Percentiles rank a stretch among this genome's conserved stretches.
phyloP scores from a whole-genome alignment of 2,888 invertebrate species.

The Acleris emargana region DNA sequence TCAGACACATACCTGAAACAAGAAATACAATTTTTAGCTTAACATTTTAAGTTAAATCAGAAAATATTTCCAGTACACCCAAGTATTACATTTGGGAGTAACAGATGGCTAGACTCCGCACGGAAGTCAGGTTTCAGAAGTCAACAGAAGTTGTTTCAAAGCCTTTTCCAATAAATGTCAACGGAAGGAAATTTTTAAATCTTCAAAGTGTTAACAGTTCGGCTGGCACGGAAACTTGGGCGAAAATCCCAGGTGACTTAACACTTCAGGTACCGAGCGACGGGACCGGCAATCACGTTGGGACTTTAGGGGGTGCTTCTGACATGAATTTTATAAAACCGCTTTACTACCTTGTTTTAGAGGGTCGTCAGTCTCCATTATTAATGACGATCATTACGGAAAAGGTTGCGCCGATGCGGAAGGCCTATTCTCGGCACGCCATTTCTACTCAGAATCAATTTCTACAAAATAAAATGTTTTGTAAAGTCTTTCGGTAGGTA shows the following conservation, averaged over 20 bases:
- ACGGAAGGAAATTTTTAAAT: slow-evolving; percentile 43
- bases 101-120: slow-evolving; percentile 10
- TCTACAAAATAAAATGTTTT: slow-evolving; percentile 9
- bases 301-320: slow-evolving; percentile 31
- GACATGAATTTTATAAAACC: slow-evolving; percentile 36
- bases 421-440: slow-evolving; percentile 27
- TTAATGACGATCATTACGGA: slow-evolving; percentile 36
- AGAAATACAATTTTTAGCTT: slow-evolving; percentile 21
- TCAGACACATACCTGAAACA: slow-evolving; percentile 49
- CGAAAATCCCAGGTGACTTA: slow-evolving; percentile 55
- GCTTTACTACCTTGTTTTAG: slow-evolving; percentile 34
- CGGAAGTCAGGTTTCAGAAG: slow-evolving; percentile 31
- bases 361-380: slow-evolving; percentile 37
- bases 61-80: slow-evolving; percentile 16
- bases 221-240: slow-evolving; percentile 49
- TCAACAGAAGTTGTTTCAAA: slow-evolving; percentile 35
- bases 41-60: slow-evolving; percentile 2
- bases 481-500: slow-evolving; percentile 3
- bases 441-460: slow-evolving; percentile 22
- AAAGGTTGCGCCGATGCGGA: slow-evolving; percentile 31
- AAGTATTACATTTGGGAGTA: slow-evolving; percentile 7
- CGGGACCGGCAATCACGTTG: slow-evolving; percentile 31
- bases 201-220: slow-evolving; percentile 47
- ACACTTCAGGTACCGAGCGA: slow-evolving; percentile 40
- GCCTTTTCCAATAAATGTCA: slow-evolving; percentile 45